phyloP scores from a whole-genome alignment of 1,140 invertebrate species.

The Drosophila pachea region DNA sequence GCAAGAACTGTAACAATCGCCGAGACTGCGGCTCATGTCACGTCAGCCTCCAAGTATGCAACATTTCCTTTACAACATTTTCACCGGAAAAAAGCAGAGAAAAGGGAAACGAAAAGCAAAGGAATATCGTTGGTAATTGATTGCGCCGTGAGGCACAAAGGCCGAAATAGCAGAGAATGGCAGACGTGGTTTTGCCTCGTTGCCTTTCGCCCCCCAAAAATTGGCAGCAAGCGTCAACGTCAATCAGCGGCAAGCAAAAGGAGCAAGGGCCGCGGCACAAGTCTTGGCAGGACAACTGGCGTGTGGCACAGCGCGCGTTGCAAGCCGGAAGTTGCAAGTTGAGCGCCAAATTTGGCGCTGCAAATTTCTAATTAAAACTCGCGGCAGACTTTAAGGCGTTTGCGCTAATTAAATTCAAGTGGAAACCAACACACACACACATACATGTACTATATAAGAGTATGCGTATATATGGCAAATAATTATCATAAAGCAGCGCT shows the following conservation, averaged over 20 bases:
- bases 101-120: constrained; percentile 21
- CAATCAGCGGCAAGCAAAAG: constrained; percentile 33
- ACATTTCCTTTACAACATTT: constrained; percentile 29
- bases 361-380: constrained; percentile 39
- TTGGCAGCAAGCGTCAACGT: constrained; percentile 46
- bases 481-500: constrained; percentile 39
- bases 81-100: constrained; percentile 1
- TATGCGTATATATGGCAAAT: constrained; percentile 8
- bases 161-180: constrained; percentile 2
- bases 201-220: constrained; percentile 10
- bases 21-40: neutral
- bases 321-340: constrained; percentile 14
- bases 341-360: neutral
- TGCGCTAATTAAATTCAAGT: constrained; percentile 36
- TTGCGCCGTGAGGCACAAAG: constrained; percentile 36
- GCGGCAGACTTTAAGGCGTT: constrained; percentile 30
- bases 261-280: constrained; percentile 6
- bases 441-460: constrained; percentile 2
- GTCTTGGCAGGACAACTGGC: constrained; percentile 25
- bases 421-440: neutral
- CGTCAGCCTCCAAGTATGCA: constrained; percentile 26
- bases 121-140: constrained; percentile 58
- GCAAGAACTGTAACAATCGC: neutral
- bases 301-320: constrained; percentile 22
- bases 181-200: neutral